phyloP scores from a whole-genome alignment of 2,888 invertebrate genomes.

The Andricus quercusramuli region DNA sequence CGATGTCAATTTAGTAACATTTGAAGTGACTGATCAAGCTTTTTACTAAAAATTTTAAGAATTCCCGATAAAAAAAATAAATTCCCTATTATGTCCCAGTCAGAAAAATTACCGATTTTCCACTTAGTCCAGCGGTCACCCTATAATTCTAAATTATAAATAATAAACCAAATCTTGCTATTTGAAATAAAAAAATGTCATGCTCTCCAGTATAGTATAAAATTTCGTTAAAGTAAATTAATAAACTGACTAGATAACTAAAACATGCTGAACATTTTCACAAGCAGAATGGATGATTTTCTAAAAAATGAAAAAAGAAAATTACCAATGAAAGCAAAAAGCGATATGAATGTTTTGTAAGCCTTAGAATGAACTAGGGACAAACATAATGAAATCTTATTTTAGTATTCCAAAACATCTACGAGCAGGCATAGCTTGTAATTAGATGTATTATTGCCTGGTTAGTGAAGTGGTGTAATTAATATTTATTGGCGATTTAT shows the following conservation, averaged over 20 bases:
- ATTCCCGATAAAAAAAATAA: too few relatives aligned
- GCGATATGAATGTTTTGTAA: conserved; percentile 35
- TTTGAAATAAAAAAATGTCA: background rate
- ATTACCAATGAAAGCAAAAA: background rate
- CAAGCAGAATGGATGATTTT: background rate
- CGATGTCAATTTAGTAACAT: too few relatives aligned
- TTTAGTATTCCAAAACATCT: background rate
- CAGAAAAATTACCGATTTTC: too few relatives aligned
- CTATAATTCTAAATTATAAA: too few relatives aligned
- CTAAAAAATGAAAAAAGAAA: conserved; percentile 6
- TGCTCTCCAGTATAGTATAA: background rate
- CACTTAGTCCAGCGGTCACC: too few relatives aligned
- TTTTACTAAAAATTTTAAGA: too few relatives aligned
- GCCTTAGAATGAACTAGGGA: conserved; percentile 40
- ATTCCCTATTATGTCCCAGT: too few relatives aligned
- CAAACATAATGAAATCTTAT: background rate
- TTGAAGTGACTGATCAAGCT: too few relatives aligned
- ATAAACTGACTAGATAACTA: background rate
- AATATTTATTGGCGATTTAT: conserved; percentile 82
- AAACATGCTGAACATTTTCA: background rate
- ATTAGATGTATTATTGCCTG: conserved; percentile 75
- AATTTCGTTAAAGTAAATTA: background rate
- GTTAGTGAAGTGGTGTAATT: conserved; percentile 75
- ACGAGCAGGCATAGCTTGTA: conserved; percentile 58
- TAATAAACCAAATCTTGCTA: background rate